Percentiles rank a stretch among this genome's conserved stretches.
Conservation (phyloP, 1,140 invertebrate genomes). For the Anagrus nilaparvatae region DNA sequence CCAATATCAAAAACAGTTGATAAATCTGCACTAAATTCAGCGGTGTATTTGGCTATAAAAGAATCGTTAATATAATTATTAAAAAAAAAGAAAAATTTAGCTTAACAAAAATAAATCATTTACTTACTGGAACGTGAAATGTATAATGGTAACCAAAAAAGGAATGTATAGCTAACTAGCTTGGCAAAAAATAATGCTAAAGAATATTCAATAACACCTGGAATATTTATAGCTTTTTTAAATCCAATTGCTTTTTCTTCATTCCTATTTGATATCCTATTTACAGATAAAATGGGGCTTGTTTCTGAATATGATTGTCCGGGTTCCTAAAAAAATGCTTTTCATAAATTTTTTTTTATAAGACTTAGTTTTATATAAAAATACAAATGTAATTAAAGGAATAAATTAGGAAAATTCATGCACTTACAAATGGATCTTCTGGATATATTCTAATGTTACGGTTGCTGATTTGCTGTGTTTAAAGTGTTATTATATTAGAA, state of each 20-base stretch:
- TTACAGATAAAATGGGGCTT: conserved; percentile 33
- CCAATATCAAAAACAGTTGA: conserved; percentile 89
- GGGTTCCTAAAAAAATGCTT: too few relatives aligned
- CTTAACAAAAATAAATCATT: conserved; percentile 33
- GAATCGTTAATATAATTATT: conserved; percentile 3
- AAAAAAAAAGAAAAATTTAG: conserved; percentile 2
- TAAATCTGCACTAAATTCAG: conserved; percentile 67
- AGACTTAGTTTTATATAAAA: not conserved
- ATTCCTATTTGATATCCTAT: conserved; percentile 16
- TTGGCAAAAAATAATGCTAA: conserved; percentile 95
- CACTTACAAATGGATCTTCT: not conserved
- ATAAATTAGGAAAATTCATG: not conserved
- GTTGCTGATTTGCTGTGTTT: too few relatives aligned
- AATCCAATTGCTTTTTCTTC: conserved; percentile 64
- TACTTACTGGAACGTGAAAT: conserved; percentile 75
- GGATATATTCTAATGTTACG: too few relatives aligned
- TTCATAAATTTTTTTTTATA: too few relatives aligned
- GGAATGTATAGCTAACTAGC: conserved; percentile 92
- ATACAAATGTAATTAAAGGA: too few relatives aligned
- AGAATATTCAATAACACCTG: conserved; percentile 92
- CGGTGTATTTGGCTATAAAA: conserved; percentile 53
- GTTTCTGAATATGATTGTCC: too few relatives aligned
- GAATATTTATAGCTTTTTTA: conserved; percentile 66
- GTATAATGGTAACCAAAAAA: conserved; percentile 92
- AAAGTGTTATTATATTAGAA: too few relatives aligned